Base-by-base conservation (phyloP, 2,888 invertebrate genomes). In the Gymnoscelis rufifasciata region DNA sequence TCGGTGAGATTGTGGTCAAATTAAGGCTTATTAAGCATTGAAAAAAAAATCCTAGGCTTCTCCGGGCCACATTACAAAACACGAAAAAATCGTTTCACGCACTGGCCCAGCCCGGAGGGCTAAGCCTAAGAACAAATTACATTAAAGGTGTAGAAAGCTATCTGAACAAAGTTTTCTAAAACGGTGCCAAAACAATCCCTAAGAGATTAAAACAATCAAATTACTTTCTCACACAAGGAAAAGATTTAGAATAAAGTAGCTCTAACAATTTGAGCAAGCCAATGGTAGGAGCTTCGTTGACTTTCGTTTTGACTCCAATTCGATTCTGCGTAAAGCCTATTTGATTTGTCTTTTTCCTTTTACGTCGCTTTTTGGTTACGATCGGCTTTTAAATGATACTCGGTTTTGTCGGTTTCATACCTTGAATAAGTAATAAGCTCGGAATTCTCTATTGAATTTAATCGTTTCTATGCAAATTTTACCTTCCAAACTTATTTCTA, bases 251-350 rank as follows among this genome's bases (percentile, higher is more conserved):
- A 45, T 38, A 45, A 45, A 23, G 30, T n/a, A 50, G 26, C 38
- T 19, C 38, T 44, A 44, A 44, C 48, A 47, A 48, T 40, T 40
- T 36, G 27, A 50, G 45, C 45, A 45, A 45, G 42, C 50, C 42
- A 15, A 45, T 42, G 45, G 50, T 50, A 46, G 26, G 29, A 39
- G 39, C 39, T 43, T 44, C 23, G 52, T 54, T 56, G 51, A 57
- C 56, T 46, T 57, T 51, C 52, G 44, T 56, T 56, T 57, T 47
- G 46, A 54, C 52, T 52, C 40, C 54, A 33, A 54, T 57, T 54
- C 52, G 52, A 54, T 54, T 52, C 47, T 44, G 43, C 54, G 52
- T 54, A 57, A 35, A 57, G 52, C 52, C 54, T 57, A 52, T 57
- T 57, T 54, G 54, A 51, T 47, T 54, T 54, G 52, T 43, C 43